Evolutionary conservation across 2,113 vertebrate species (phyloP), one percentile per base, ranked within the genome.

Genomic region (Hepsetus odoe): DNA sequence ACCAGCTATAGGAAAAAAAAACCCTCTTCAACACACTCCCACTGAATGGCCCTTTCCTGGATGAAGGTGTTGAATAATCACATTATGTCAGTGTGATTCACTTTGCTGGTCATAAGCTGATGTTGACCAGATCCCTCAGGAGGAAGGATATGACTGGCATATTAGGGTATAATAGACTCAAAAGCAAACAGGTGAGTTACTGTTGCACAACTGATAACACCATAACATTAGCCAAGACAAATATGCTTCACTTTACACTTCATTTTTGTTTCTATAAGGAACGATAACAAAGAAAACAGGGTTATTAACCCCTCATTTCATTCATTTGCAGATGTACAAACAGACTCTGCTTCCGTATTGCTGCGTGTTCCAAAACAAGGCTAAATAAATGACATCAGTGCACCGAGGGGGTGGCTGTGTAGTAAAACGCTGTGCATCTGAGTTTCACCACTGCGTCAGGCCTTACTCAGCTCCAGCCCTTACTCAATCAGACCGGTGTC

Each of bases 1-100:
- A 53, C 7, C 24, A 65, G 59, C 59, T 38, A 18, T 14, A 75
- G 49, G 49, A 11, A 9, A 32, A 38, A 28, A 77, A 77, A 77
- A 53, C 49, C 24, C 22, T 56, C 33, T 44, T 11, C 10, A 13
- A 24, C 24, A 30, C 22, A 10, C 35, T 20, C 18, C 22, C 35
- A 46, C 14, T 4, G 13, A 76, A 61, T 5, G 4, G 22, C 26
- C 40, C 13, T 44, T 68, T 42, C 53, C 26, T 58, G 26, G 22
- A 42, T 56, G 22, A 56, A n/a, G n/a, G 33, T 30, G 28, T 24
- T 33, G 1, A 32, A 32, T 64, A 18, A 35, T 74, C 11, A 64
- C 61, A 38, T 20, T 33, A 35, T 65, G 61, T 65, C 61, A 65
- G 33, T 64, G 7, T 67, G 14, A n/a, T 66, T 38, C 49, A 56